phyloP scores from a whole-genome alignment of 2,113 vertebrate species.

The Pipa parva region DNA sequence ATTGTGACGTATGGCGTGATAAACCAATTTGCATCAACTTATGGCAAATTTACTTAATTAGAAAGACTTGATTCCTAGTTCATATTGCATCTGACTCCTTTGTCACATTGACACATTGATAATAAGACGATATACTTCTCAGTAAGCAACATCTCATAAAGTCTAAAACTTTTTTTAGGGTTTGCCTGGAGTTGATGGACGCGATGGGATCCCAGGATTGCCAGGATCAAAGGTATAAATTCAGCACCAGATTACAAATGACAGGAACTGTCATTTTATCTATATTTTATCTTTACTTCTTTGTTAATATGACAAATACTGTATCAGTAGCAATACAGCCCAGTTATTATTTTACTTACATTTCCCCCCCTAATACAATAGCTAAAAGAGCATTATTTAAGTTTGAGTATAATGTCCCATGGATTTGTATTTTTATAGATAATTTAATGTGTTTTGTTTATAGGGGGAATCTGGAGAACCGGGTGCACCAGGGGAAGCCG shows the following conservation, averaged over 20 bases:
- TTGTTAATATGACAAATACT: not conserved
- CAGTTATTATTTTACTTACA: constrained; percentile 1
- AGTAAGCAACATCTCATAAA: no score
- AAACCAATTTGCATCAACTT: no score
- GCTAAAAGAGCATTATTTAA: no score
- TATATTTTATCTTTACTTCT: no score
- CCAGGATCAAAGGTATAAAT: constrained; percentile 83
- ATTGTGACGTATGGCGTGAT: no score
- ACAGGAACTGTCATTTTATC: not conserved
- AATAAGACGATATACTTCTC: no score
- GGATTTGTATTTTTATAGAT: constrained; percentile 11
- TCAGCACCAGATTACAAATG: not conserved
- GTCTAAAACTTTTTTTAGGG: constrained; percentile 63
- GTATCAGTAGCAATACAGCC: not conserved
- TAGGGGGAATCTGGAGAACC: constrained; percentile 84
- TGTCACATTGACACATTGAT: no score
- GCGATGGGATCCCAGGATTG: constrained; percentile 92
- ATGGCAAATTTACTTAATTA: no score
- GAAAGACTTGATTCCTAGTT: no score
- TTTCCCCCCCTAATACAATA: not conserved
- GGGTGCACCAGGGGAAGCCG: constrained; percentile 83
- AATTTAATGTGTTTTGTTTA: constrained; percentile 41
- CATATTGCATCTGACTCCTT: no score
- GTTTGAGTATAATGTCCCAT: no score
- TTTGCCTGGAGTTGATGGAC: constrained; percentile 84